These are phyloP conservation scores for Brachylomia viminalis DNA, from an alignment of 2,888 invertebrate species.

Conservation along the genomic window DNA sequence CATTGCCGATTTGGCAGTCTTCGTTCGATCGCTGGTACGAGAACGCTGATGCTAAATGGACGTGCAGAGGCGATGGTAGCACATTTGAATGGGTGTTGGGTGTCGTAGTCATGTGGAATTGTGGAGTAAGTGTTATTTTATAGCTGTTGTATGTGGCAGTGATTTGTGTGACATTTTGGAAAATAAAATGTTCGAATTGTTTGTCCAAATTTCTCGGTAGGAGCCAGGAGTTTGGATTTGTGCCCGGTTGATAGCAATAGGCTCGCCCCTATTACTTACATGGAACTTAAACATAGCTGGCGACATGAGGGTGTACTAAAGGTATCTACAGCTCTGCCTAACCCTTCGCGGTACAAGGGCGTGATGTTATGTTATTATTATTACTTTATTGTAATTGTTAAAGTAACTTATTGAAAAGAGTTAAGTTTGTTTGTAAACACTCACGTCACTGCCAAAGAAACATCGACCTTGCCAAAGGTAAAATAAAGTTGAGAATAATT, in stretches of 20 bases:
- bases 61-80: constrained; percentile 38
- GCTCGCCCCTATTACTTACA: neutral
- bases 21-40: constrained; percentile 75
- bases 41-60: constrained; percentile 73
- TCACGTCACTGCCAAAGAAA: too few relatives aligned
- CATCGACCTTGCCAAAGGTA: too few relatives aligned
- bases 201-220: neutral
- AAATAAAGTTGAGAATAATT: too few relatives aligned
- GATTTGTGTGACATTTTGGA: neutral
- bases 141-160: neutral
- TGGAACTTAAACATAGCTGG: neutral
- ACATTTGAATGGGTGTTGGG: constrained; percentile 33
- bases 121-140: constrained; percentile 41
- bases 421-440: neutral
- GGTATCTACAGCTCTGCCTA: too few relatives aligned
- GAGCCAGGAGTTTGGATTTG: neutral
- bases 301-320: neutral
- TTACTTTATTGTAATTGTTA: too few relatives aligned
- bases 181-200: neutral
- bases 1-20: constrained; percentile 83
- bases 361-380: neutral
- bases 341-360: too few relatives aligned
- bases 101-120: constrained; percentile 5
- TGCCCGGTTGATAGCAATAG: neutral
- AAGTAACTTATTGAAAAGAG: neutral